Percentiles rank a stretch among this genome's conserved stretches.
Evolutionary conservation across 2,797 vertebrate species (phyloP).

Genomic region (Silurus aristotelis): DNA sequence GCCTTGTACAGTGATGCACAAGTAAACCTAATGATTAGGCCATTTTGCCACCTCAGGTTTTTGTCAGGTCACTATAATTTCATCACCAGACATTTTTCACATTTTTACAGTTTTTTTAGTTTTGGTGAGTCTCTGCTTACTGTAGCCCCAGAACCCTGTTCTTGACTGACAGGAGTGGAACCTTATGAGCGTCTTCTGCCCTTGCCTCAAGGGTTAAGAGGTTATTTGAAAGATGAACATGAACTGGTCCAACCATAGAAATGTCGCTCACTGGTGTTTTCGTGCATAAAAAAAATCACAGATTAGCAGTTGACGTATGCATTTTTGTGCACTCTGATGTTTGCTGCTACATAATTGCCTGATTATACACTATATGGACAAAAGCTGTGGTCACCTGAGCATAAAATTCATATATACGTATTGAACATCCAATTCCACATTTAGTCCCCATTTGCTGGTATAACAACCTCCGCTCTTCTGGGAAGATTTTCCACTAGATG

Average conservation of each 20-base stretch:
- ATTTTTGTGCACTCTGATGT: neutral
- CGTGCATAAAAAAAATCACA: neutral
- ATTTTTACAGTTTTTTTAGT: neutral
- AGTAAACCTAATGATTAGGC: neutral
- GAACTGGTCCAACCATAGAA: neutral
- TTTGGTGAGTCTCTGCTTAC: neutral
- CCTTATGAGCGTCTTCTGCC: too few relatives aligned
- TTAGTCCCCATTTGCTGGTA: too few relatives aligned
- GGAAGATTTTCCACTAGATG: too few relatives aligned
- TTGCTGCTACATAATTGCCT: neutral
- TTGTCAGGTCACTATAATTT: neutral
- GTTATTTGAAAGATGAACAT: neutral
- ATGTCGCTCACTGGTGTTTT: neutral
- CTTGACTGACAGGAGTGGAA: neutral
- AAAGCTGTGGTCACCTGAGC: too few relatives aligned
- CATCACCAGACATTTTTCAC: neutral
- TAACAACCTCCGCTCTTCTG: too few relatives aligned
- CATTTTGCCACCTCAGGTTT: neutral
- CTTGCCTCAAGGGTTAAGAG: neutral
- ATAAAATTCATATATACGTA: too few relatives aligned
- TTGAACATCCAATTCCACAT: too few relatives aligned
- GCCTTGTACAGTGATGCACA: neutral
- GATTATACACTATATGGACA: neutral
- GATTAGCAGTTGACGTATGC: too few relatives aligned
- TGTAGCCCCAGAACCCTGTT: neutral